Percentiles rank a stretch among this genome's conserved stretches.
phyloP scores from a whole-genome alignment of 64 coral and sea anemone species.

The Montipora capricornis region DNA sequence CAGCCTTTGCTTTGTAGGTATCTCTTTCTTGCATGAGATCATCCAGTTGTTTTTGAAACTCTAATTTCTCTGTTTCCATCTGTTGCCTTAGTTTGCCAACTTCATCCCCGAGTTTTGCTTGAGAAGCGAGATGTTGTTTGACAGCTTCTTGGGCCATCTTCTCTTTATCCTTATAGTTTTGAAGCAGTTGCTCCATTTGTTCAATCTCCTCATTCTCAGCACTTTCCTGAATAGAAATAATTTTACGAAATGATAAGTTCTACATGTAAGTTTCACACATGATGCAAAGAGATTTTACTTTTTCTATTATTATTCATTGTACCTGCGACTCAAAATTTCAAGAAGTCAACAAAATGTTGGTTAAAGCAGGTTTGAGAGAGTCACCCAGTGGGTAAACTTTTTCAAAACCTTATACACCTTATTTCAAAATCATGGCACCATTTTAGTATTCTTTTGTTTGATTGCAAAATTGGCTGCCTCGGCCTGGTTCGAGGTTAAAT shows the following conservation, averaged over 20 bases:
- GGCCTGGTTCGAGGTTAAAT: too few species aligned
- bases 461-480: too few species aligned
- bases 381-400: too few species aligned
- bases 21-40: neutral
- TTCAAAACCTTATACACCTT: too few species aligned
- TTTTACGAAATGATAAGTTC: neutral
- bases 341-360: too few species aligned
- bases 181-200: neutral
- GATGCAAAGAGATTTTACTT: too few species aligned
- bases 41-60: constrained; percentile 1
- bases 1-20: neutral
- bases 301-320: too few species aligned
- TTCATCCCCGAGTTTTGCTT: neutral
- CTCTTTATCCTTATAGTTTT: neutral
- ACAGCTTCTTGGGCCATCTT: neutral
- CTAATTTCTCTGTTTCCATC: neutral
- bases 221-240: neutral
- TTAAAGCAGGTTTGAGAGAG: too few species aligned
- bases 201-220: constrained; percentile 22
- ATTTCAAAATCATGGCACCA: too few species aligned
- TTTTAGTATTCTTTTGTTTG: too few species aligned
- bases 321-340: too few species aligned
- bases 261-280: too few species aligned
- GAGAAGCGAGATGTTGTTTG: neutral
- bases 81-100: neutral